Evolutionary conservation across 2,888 invertebrate genomes (phyloP).

Genomic region (Thecocarcelia acutangulata): DNA sequence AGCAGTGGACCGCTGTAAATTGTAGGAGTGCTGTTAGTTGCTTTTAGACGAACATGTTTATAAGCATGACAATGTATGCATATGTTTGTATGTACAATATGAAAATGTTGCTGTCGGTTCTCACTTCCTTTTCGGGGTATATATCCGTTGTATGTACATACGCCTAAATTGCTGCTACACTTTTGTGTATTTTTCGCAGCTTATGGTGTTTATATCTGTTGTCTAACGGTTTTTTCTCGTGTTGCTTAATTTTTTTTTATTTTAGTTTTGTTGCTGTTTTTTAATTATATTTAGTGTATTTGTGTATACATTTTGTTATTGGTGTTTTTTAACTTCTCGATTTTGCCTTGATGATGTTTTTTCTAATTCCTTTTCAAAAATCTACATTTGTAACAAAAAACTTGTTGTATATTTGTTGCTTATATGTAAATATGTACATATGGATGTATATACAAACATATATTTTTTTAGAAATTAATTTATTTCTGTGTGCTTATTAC

Average conservation of each 20-base stretch:
- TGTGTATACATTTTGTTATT: constrained; percentile 39
- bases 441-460: background rate
- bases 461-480: constrained; percentile 34
- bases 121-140: constrained; percentile 64
- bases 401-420: constrained; percentile 37
- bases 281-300: constrained; percentile 4
- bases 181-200: constrained; percentile 34
- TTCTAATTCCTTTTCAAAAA: constrained; percentile 13
- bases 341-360: constrained; percentile 30
- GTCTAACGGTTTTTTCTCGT: constrained; percentile 51
- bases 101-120: constrained; percentile 51
- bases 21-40: constrained; percentile 39
- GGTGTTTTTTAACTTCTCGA: constrained; percentile 24
- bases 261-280: constrained; percentile 13
- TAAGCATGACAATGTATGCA: too few species aligned
- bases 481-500: constrained; percentile 34
- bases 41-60: background rate
- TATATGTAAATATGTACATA: background rate
- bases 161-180: constrained; percentile 49
- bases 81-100: constrained; percentile 7
- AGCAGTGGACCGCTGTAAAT: constrained; percentile 1
- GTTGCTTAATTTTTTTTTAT: constrained; percentile 7
- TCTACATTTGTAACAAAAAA: constrained; percentile 13
- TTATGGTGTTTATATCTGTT: constrained; percentile 54
- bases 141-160: constrained; percentile 57